Conservation (phyloP, 2,888 invertebrate species). For the Pasiphila rectangulata region DNA sequence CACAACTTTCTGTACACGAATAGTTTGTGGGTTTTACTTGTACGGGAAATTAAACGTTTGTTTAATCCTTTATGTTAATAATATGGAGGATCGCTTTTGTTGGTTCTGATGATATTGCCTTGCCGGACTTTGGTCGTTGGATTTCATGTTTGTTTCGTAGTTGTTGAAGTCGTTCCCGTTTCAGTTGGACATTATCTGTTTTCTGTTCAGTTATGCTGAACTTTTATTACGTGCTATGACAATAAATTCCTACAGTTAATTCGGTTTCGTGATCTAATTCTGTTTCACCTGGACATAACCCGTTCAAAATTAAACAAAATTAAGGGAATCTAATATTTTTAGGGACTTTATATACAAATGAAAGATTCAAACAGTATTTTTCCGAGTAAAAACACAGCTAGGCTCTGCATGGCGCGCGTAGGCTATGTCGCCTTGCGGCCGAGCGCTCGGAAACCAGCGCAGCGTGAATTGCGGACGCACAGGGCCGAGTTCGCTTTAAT, state of each 20-base stretch:
- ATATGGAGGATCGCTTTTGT: slow-evolving; percentile 38
- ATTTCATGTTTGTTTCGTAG: slow-evolving; percentile 12
- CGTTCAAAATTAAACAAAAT: too few relatives aligned
- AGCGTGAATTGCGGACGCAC: slow-evolving; percentile 58
- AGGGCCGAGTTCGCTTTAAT: slow-evolving; percentile 41
- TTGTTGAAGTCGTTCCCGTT: slow-evolving; percentile 8
- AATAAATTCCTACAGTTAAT: neutral
- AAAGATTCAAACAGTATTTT: slow-evolving; percentile 2
- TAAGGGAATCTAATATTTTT: too few relatives aligned
- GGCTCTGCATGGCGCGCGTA: slow-evolving; percentile 33
- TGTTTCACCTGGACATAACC: too few relatives aligned
- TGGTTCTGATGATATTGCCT: slow-evolving; percentile 33
- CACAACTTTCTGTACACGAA: slow-evolving; percentile 68
- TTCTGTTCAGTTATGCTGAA: neutral
- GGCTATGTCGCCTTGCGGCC: slow-evolving; percentile 45
- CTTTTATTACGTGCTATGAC: neutral
- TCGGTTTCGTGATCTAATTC: neutral
- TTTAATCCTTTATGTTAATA: slow-evolving; percentile 50
- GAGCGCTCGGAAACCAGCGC: slow-evolving; percentile 45
- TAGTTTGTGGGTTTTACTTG: slow-evolving; percentile 62
- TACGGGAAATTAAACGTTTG: slow-evolving; percentile 59
- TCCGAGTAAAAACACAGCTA: slow-evolving; percentile 1
- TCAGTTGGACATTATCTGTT: neutral
- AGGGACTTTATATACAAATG: neutral
- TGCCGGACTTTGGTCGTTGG: slow-evolving; percentile 11